Evolutionary conservation across 2,113 vertebrate species (phyloP).

Genomic region (Rhagologus leucostigma): DNA sequence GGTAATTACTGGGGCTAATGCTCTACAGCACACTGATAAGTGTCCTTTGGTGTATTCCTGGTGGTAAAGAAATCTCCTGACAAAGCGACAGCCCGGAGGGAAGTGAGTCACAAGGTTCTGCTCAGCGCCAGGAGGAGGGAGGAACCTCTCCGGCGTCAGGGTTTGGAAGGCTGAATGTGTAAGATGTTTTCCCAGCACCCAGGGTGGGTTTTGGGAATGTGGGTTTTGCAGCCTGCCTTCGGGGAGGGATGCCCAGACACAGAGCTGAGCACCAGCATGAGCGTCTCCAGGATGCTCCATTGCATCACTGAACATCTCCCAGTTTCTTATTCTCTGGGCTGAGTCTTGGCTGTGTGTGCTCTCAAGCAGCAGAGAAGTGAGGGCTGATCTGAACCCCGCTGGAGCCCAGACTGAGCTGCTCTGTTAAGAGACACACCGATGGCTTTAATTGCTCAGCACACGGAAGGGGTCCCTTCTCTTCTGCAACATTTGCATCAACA

Average conservation of each 20-base stretch:
- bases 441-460: not conserved
- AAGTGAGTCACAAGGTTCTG: conserved; percentile 8
- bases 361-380: not conserved
- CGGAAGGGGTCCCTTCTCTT: not conserved
- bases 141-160: not conserved
- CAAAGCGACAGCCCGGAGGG: not conserved
- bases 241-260: rapidly evolving
- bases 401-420: not conserved
- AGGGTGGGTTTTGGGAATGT: not conserved
- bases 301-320: not conserved
- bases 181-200: not conserved
- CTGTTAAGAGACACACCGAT: not conserved
- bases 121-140: not conserved
- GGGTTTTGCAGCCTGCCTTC: not conserved
- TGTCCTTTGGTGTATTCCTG: not conserved
- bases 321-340: not conserved
- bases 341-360: not conserved
- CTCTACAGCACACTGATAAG: conserved; percentile 9
- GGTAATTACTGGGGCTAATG: conserved; percentile 32
- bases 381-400: not conserved
- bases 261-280: not conserved
- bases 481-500: not conserved
- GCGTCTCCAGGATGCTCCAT: not conserved
- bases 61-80: not conserved
- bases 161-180: not conserved